Base-by-base conservation (phyloP, 1,140 invertebrate genomes). In the Bombus superbus region DNA sequence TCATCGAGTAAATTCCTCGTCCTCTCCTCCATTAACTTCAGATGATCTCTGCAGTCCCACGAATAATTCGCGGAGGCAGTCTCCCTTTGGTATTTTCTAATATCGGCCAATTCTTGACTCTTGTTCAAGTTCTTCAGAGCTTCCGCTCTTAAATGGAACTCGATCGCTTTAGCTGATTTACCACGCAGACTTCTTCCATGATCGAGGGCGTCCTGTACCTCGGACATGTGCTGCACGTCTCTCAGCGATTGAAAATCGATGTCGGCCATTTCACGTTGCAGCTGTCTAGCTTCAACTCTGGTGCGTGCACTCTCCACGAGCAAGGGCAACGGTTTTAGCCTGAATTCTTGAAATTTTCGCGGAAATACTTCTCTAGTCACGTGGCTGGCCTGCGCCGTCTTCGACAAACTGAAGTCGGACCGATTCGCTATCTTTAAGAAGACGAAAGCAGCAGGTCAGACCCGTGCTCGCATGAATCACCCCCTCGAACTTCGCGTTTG, bases 121-220 rank as follows among this genome's bases (percentile, higher is more conserved):
- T 88, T 90, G 35, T 92, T 81, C 59, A 95, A 75, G 87, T 96
- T 96, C 78, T 94, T 93, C 44, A 94, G 82, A 25, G 95, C 93
- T 25, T 93, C 92, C 1, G 96, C 94, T 64, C 96, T 96, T 28
- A 98, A 92, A 11, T 97, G 96, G 88, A 96, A 96, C 91, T 97
- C 97, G 88, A 98, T 98, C 47, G 96, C 96, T 91, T 96, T 97
- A 18, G 97, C 97, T 5, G 97, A 97, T 95, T 97, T 97, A 69
- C 97, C 97, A 84, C 96, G 95, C 40, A 97, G 93, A 93, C 95
- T 91, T 94, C 94, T 91, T 90, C 95, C 88, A 95, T 95, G 91
- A 93, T 96, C 95, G 40, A 96, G 92, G 2, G 93, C 93, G 3
- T 94, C 91, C 32, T 94, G 92, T 8, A 92, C 87, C 35, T 94